Conservation (phyloP, 2,113 vertebrate genomes). For the Toxotes jaculatrix region DNA sequence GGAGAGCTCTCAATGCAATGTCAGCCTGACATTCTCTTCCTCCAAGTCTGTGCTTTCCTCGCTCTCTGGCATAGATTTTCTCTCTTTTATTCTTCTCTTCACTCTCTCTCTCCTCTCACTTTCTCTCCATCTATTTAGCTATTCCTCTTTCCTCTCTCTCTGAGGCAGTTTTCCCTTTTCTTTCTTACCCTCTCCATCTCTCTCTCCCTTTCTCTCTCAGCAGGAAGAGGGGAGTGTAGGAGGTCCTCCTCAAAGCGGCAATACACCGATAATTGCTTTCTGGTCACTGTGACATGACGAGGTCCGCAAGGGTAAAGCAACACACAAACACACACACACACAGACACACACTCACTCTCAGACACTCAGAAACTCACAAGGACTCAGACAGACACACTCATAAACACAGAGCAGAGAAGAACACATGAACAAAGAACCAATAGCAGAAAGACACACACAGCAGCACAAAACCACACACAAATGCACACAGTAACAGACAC, state of each 20-base stretch:
- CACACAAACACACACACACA: slow-evolving; percentile 29
- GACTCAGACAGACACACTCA: slow-evolving; percentile 7
- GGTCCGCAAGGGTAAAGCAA: slow-evolving; percentile 68
- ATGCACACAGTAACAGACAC: slow-evolving; percentile 47
- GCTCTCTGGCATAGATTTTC: slow-evolving; percentile 41
- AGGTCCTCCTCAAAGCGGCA: slow-evolving; percentile 72
- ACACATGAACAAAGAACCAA: slow-evolving; percentile 15
- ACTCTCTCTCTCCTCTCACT: slow-evolving; percentile 14
- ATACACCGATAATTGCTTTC: slow-evolving; percentile 83
- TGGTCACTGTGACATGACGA: slow-evolving; percentile 85
- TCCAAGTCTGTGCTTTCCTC: slow-evolving; percentile 37
- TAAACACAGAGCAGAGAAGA: slow-evolving; percentile 26
- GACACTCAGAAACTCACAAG: slow-evolving; percentile 21
- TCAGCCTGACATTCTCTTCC: slow-evolving; percentile 83
- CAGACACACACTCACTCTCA: slow-evolving; percentile 27
- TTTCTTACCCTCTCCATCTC: slow-evolving; percentile 38
- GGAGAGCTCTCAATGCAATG: slow-evolving; percentile 77
- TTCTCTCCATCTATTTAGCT: slow-evolving; percentile 13
- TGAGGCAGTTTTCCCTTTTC: slow-evolving; percentile 33
- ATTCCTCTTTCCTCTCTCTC: slow-evolving; percentile 40
- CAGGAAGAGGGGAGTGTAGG: slow-evolving; percentile 60
- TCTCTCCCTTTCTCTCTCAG: slow-evolving; percentile 34
- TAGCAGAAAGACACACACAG: slow-evolving; percentile 22
- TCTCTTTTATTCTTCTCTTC: slow-evolving; percentile 42
- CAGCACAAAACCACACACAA: slow-evolving; percentile 31